Evolutionary conservation across 1,140 invertebrate species (phyloP), one percentile per base, ranked within the genome.

Genomic region (Holcopasites calliopsidis): DNA sequence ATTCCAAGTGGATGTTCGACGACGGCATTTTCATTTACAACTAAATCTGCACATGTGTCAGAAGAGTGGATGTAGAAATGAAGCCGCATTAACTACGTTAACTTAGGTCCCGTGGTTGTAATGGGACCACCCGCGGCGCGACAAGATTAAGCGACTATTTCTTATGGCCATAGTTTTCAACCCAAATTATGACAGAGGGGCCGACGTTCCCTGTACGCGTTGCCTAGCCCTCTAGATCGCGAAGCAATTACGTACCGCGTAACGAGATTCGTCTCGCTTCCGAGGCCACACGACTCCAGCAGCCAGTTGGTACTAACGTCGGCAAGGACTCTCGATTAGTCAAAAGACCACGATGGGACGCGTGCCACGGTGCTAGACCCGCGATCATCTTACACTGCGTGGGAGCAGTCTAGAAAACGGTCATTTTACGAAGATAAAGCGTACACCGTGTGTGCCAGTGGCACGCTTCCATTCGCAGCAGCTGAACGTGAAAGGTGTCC

Each of bases 351-450:
- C 13, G 3, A 13, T 47, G n/a, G 54, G 28, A 35, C 66, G 58
- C 69, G 70, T 44, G 60, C 28, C 60, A 40, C 49, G 35, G 16
- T 3, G n/a, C 0, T 18, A 52, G 16, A 18, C 7, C 8, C 2
- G 13, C 26, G 54, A 23, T 49, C 42, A 47, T 33, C 38, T 52
- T 52, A 47, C 44, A 3, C 23, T 2, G 26, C 35, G 69, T 31
- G 23, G 42, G 33, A 6, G 28, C 31, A 10, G 57, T 11, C 2
- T 4, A 50, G 42, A 40, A 13, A 62, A 47, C 26, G 50, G 58
- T 52, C 47, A 65, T 54, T 75, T 68, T 47, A 75, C 49, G 50
- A 28, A n/a, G n/a, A n/a, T n/a, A n/a, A n/a, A n/a, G n/a, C n/a
- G n/a, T n/a, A n/a, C n/a, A 16, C 1, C 44, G 28, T 44, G 42